A percentile compares a stretch with the other conserved stretches of the same genome.
These are phyloP conservation scores for Geothlypis trichas DNA, from an alignment of 2,113 vertebrate genomes.

Conservation along the genomic window DNA sequence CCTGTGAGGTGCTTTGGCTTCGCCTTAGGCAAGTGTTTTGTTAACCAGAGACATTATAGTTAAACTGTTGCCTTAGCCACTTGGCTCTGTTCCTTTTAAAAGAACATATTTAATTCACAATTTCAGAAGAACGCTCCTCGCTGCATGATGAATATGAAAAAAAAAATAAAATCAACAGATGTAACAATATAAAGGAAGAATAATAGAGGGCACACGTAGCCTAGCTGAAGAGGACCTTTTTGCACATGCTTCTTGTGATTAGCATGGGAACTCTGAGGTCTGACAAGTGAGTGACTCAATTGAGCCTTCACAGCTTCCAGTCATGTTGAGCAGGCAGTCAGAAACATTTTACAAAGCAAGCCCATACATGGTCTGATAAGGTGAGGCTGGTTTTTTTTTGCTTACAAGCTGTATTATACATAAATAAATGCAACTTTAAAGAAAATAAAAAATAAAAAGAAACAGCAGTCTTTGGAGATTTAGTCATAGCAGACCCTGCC, in stretches of 20 bases:
- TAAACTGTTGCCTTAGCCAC: neutral
- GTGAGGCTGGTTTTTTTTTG: neutral
- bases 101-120: neutral
- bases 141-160: neutral
- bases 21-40: neutral
- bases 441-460: neutral
- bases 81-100: neutral
- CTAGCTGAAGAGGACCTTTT: neutral
- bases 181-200: constrained; percentile 42
- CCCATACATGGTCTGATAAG: neutral
- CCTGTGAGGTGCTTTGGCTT: neutral
- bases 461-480: neutral
- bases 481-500: neutral
- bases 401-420: neutral
- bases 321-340: neutral
- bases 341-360: neutral
- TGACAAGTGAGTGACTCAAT: neutral
- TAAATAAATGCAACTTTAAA: constrained; percentile 1
- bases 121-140: constrained; percentile 20
- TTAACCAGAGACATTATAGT: neutral
- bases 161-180: constrained; percentile 24
- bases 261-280: neutral
- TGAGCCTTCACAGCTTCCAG: neutral
- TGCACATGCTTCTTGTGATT: neutral
- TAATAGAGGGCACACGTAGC: constrained; percentile 26